phyloP scores from a whole-genome alignment of 2,113 vertebrate genomes.

The Diadophis punctatus region DNA sequence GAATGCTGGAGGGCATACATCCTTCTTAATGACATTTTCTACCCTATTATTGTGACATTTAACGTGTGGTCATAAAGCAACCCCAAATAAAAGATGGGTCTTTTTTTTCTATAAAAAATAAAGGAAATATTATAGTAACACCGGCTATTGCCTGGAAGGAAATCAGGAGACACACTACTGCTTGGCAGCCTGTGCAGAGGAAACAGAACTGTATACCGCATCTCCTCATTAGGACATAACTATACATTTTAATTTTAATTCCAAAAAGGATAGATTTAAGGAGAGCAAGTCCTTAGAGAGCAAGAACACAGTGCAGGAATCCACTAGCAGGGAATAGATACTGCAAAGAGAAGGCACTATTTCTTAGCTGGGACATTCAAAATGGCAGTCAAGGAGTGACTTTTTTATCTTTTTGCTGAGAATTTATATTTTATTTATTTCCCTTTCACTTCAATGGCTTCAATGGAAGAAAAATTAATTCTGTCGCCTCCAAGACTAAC shows the following conservation, averaged over 20 bases:
- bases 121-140: conserved; percentile 15
- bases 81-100: conserved; percentile 1
- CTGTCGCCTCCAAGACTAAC: background rate
- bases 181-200: background rate
- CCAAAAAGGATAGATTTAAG: background rate
- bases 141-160: background rate
- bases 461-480: background rate
- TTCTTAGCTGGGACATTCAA: background rate
- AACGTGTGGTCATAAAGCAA: conserved; percentile 24
- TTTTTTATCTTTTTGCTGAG: background rate
- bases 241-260: background rate
- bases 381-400: too few relatives aligned
- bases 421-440: background rate
- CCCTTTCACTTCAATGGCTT: background rate
- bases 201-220: background rate
- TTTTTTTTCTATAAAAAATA: background rate
- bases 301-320: background rate
- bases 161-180: background rate
- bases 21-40: background rate
- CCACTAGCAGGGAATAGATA: background rate
- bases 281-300: background rate
- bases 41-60: conserved; percentile 10
- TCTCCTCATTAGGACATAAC: background rate
- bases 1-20: background rate
- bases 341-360: background rate